Conservation (phyloP, 35 echinoderm and acorn worm genomes). For the Ptychodera flava region DNA sequence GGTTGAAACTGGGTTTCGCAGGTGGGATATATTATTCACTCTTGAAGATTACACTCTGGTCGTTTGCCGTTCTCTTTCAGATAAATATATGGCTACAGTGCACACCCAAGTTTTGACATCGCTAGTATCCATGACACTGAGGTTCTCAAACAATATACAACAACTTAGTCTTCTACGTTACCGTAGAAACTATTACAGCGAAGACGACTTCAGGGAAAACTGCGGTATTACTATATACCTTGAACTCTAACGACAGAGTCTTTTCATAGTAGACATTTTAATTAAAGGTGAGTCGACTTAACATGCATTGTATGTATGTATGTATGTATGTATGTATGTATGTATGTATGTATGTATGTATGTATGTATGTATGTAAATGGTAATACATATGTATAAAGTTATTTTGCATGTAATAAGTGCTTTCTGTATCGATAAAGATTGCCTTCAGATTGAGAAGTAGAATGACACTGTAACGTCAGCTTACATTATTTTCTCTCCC, state of each 20-base stretch:
- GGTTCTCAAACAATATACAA: not conserved
- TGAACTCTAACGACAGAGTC: not conserved
- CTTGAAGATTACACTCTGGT: too few relatives aligned
- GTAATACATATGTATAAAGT: not conserved
- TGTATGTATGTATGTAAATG: conserved; percentile 10
- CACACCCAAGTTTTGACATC: not conserved
- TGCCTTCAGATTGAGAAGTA: too few relatives aligned
- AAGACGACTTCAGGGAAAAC: not conserved
- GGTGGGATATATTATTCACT: too few relatives aligned
- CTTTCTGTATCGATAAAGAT: not conserved
- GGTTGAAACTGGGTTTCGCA: too few relatives aligned
- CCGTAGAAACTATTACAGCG: not conserved
- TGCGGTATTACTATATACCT: not conserved
- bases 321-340: not conserved
- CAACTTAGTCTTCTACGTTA: not conserved
- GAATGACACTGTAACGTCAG: too few relatives aligned
- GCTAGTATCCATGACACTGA: not conserved
- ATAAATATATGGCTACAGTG: not conserved
- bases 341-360: conserved; percentile 5
- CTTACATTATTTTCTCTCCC: too few relatives aligned
- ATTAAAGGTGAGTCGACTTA: not conserved
- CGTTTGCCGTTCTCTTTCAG: too few relatives aligned
- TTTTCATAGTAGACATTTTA: not conserved
- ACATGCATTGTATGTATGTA: not conserved
- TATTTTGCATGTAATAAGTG: not conserved